Percentiles rank a stretch among this genome's conserved stretches.
phyloP scores from a whole-genome alignment of 2,113 vertebrate genomes.

The Zingel zingel region DNA sequence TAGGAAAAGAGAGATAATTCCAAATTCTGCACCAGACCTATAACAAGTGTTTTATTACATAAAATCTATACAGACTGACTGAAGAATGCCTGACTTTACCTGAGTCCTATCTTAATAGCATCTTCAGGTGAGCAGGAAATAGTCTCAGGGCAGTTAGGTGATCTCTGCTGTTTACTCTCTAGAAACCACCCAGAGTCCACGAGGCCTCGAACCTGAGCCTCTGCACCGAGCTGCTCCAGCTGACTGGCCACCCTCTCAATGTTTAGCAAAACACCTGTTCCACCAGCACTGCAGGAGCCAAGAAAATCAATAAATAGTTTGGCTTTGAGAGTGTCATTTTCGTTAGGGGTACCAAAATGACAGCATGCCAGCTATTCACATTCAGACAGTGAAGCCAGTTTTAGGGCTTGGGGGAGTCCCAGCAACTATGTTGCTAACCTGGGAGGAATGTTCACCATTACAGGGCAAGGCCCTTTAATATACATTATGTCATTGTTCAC shows the following conservation, averaged over 20 bases:
- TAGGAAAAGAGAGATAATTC: neutral
- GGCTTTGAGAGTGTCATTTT: constrained; percentile 17
- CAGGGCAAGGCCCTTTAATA: constrained; percentile 63
- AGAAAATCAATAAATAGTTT: constrained; percentile 36
- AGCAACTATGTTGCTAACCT: constrained; percentile 63
- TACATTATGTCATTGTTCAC: constrained; percentile 70
- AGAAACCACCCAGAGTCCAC: constrained; percentile 90
- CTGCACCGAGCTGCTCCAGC: constrained; percentile 83
- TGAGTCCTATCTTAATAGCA: constrained; percentile 86
- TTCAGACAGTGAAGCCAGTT: constrained; percentile 39
- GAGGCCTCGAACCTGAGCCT: constrained; percentile 87
- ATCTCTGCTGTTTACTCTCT: constrained; percentile 84
- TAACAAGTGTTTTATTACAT: neutral
- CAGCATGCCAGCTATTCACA: constrained; percentile 23
- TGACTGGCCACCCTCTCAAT: constrained; percentile 86
- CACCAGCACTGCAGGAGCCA: constrained; percentile 84
- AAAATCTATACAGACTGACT: neutral
- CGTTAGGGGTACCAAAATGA: constrained; percentile 27
- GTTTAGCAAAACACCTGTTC: constrained; percentile 88
- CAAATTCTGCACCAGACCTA: neutral
- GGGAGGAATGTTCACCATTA: constrained; percentile 61
- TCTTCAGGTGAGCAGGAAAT: constrained; percentile 85
- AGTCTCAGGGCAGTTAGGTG: constrained; percentile 82
- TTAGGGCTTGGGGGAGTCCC: constrained; percentile 20
- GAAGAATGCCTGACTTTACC: constrained; percentile 65